These are phyloP conservation scores for Thunnus maccoyii DNA, from an alignment of 2,113 vertebrate species.

Conservation along the genomic window DNA sequence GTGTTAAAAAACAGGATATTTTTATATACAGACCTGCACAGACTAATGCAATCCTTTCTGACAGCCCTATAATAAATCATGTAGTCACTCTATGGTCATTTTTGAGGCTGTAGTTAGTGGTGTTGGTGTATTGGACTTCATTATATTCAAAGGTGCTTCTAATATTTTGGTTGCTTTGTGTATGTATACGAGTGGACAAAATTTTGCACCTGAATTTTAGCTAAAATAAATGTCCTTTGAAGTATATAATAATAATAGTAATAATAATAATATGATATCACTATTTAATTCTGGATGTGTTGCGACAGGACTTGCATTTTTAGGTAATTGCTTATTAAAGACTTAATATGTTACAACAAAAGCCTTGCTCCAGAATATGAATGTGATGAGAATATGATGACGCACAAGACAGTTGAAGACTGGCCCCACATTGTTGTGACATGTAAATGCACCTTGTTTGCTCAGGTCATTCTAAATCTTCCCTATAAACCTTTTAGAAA, in stretches of 20 bases:
- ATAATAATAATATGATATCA: neutral
- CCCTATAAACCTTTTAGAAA: neutral
- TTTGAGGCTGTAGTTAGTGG: neutral
- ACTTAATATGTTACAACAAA: neutral
- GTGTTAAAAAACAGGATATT: too few relatives aligned
- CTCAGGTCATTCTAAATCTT: neutral
- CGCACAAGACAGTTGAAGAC: neutral
- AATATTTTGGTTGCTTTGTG: neutral
- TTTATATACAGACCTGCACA: neutral
- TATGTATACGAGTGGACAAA: neutral
- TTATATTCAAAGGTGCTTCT: neutral
- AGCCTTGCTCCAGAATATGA: neutral
- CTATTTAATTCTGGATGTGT: neutral
- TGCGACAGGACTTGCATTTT: constrained; percentile 25
- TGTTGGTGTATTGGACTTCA: neutral
- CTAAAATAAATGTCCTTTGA: neutral
- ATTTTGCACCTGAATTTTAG: neutral
- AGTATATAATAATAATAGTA: neutral
- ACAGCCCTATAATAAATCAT: neutral
- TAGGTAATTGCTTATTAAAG: neutral
- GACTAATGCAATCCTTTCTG: neutral
- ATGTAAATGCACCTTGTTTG: neutral
- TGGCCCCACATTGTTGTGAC: constrained; percentile 27
- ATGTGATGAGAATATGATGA: neutral
- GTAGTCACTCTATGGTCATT: too few relatives aligned